Percentiles rank a stretch among this genome's conserved stretches.
phyloP scores from a whole-genome alignment of 2,888 invertebrate species.

The Entomobrya proxima region DNA sequence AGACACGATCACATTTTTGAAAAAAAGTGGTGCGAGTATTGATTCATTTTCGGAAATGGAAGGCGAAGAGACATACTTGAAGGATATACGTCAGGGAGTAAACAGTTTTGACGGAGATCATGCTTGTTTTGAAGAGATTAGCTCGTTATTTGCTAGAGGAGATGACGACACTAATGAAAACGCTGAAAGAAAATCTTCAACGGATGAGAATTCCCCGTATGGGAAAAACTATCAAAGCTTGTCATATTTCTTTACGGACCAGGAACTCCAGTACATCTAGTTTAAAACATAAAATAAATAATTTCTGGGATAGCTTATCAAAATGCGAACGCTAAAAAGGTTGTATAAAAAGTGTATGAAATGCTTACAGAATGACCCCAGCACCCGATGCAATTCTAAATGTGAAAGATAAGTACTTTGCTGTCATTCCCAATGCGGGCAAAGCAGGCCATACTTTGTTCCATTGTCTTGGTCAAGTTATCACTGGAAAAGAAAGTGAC shows the following conservation, averaged over 20 bases:
- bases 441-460: slow-evolving; percentile 6
- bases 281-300: too few species aligned
- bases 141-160: too few species aligned
- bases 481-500: neutral
- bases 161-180: too few species aligned
- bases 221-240: neutral
- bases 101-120: neutral
- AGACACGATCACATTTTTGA: neutral
- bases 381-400: neutral
- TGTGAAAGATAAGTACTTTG: slow-evolving; percentile 4
- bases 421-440: neutral
- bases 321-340: too few species aligned
- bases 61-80: neutral
- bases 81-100: neutral
- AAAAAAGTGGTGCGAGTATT: neutral
- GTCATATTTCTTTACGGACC: neutral
- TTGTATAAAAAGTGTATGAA: neutral
- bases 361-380: neutral
- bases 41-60: neutral
- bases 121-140: neutral
- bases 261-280: slow-evolving; percentile 15
- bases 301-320: too few species aligned
- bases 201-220: neutral
- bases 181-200: neutral
- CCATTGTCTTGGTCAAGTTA: neutral